These are phyloP conservation scores for Parnassius glacialis DNA, from an alignment of 2,888 invertebrate genomes.

Conservation along the genomic window DNA sequence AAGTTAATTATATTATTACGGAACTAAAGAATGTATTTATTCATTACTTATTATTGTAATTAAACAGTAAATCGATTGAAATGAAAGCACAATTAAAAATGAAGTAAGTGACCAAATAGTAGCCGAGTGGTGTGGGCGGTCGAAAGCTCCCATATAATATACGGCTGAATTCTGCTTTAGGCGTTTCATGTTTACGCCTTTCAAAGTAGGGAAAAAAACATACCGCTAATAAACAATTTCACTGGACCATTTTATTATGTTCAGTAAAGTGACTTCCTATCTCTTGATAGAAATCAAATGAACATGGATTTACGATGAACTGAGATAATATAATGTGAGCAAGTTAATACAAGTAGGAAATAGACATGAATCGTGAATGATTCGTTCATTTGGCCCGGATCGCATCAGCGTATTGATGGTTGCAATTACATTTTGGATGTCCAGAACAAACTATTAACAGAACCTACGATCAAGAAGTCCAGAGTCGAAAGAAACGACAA, in stretches of 20 bases:
- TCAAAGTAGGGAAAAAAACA: slow-evolving; percentile 7
- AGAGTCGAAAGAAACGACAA: too few species aligned
- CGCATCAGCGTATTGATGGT: too few species aligned
- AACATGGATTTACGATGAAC: too few species aligned
- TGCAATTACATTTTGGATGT: too few species aligned
- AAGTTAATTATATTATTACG: too few species aligned
- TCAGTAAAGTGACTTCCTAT: not conserved
- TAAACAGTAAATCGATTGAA: slow-evolving; percentile 11
- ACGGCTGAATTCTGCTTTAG: slow-evolving; percentile 36
- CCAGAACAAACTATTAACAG: too few species aligned
- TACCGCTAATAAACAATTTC: slow-evolving; percentile 5
- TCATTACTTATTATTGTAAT: slow-evolving; percentile 16
- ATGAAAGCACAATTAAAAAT: slow-evolving; percentile 16
- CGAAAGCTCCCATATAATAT: slow-evolving; percentile 42
- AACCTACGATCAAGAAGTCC: too few species aligned
- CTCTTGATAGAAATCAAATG: too few species aligned
- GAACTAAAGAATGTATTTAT: not conserved
- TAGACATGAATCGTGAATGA: too few species aligned
- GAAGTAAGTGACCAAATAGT: slow-evolving; percentile 13
- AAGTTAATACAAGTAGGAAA: too few species aligned
- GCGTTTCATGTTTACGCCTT: slow-evolving; percentile 40
- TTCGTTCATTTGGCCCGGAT: too few species aligned
- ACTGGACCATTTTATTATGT: not conserved
- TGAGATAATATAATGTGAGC: too few species aligned
- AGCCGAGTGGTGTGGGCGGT: slow-evolving; percentile 39